Percentiles rank a stretch among this genome's conserved stretches.
These are phyloP conservation scores for Sinopyrophorus schimmeli DNA, from an alignment of 2,888 invertebrate genomes.

Conservation along the genomic window DNA sequence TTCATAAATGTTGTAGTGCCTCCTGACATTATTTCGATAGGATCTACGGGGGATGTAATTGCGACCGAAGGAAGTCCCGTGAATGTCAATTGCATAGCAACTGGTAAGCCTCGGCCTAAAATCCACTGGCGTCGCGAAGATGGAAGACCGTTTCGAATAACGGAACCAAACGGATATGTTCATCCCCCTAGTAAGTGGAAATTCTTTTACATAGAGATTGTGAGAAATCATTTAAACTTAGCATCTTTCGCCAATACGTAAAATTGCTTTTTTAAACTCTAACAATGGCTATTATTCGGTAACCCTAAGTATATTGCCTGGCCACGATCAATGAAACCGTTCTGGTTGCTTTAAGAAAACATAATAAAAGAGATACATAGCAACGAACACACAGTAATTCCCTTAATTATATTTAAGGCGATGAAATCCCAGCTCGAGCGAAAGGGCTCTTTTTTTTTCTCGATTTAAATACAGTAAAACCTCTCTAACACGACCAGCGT, in stretches of 20 bases:
- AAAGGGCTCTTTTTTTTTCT: no score
- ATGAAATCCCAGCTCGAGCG: no score
- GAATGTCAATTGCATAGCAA: slow-evolving; percentile 70
- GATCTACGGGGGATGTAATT: slow-evolving; percentile 88
- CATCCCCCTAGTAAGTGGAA: no score
- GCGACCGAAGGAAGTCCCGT: slow-evolving; percentile 81
- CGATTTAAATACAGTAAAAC: no score
- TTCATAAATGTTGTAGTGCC: slow-evolving; percentile 85
- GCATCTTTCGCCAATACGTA: slow-evolving; percentile 42
- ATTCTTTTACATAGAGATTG: no score
- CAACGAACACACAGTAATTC: no score
- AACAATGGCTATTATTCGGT: slow-evolving; percentile 52
- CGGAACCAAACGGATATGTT: no score
- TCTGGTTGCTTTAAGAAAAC: slow-evolving; percentile 37
- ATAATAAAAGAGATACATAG: no score
- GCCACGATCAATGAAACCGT: slow-evolving; percentile 48
- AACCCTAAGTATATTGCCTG: slow-evolving; percentile 51
- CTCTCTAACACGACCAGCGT: no score
- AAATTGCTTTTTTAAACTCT: slow-evolving; percentile 46
- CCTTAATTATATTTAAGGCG: slow-evolving; percentile 4
- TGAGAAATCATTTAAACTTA: no score
- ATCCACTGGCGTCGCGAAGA: slow-evolving; percentile 86
- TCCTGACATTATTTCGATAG: slow-evolving; percentile 86
- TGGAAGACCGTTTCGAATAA: no score
- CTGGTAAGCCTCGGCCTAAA: slow-evolving; percentile 78